phyloP scores from a whole-genome alignment of 2,113 vertebrate genomes.

The Brienomyrus longianalis region DNA sequence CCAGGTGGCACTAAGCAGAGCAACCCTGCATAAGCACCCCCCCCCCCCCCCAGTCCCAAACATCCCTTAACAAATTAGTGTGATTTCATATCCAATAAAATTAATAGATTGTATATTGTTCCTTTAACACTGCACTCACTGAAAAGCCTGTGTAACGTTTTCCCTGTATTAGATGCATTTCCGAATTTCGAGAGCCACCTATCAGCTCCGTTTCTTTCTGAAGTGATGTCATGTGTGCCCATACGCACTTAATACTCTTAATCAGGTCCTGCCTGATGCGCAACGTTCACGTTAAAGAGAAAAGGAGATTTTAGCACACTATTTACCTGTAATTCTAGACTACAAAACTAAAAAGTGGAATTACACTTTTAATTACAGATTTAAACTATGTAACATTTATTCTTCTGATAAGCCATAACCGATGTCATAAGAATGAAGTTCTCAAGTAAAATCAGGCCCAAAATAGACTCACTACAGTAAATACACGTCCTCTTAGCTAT shows the following conservation, averaged over 20 bases:
- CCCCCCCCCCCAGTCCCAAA: too few relatives aligned
- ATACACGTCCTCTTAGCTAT: neutral
- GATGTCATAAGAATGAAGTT: neutral
- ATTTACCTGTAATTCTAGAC: neutral
- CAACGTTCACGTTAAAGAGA: neutral
- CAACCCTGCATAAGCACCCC: neutral
- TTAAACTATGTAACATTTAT: neutral
- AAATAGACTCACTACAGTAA: neutral
- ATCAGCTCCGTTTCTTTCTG: neutral
- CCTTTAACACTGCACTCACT: neutral
- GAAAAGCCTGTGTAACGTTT: neutral
- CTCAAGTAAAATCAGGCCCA: neutral
- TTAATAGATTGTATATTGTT: neutral
- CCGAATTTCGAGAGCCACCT: neutral
- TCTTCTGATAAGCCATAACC: neutral
- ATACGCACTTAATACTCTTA: neutral
- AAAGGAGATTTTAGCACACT: neutral
- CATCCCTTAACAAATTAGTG: neutral
- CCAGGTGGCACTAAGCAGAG: neutral
- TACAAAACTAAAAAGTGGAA: neutral
- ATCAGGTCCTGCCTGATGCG: neutral
- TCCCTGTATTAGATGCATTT: neutral
- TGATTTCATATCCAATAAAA: neutral
- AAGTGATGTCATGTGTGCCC: neutral
- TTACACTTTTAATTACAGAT: neutral